phyloP scores from a whole-genome alignment of 2,888 invertebrate genomes.

The Nasonia oneida region DNA sequence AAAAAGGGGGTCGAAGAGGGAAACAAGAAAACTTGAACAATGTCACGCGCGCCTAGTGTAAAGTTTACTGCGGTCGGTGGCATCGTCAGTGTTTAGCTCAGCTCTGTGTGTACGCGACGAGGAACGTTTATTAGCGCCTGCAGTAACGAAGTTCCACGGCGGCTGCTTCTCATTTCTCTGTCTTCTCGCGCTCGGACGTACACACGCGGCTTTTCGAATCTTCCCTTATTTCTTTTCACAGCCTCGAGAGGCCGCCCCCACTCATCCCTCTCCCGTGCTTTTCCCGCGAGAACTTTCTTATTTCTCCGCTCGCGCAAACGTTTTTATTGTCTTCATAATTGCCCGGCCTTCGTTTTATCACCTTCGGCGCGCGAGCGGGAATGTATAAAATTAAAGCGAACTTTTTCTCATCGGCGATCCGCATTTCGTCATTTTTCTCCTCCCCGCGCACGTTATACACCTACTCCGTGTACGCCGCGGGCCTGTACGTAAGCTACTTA shows the following conservation, averaged over 20 bases:
- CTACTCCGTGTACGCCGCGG: neutral
- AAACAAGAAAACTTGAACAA: constrained; percentile 44
- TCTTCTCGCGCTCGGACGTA: constrained; percentile 11
- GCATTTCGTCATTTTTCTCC: constrained; percentile 40
- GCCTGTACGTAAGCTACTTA: constrained; percentile 62
- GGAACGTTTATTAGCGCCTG: constrained; percentile 51
- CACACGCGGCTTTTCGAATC: constrained; percentile 16
- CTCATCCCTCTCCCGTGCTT: neutral
- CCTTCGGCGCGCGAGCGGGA: neutral
- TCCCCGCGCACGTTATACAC: neutral
- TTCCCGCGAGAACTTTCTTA: neutral
- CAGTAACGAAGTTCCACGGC: constrained; percentile 47
- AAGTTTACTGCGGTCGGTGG: constrained; percentile 21
- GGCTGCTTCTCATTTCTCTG: constrained; percentile 40
- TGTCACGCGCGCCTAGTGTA: constrained; percentile 45
- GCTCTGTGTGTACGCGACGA: neutral
- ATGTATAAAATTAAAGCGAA: neutral
- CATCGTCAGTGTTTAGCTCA: constrained; percentile 46
- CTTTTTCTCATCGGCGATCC: neutral
- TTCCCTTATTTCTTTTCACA: constrained; percentile 14
- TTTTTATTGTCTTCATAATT: constrained; percentile 22
- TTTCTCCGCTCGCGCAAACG: neutral
- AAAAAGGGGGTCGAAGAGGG: constrained; percentile 3
- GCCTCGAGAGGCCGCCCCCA: neutral
- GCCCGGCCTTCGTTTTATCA: constrained; percentile 36